Evolutionary conservation across 2,797 vertebrate genomes (phyloP), one percentile per base, ranked within the genome.

Genomic region (Phrynocephalus vlangalii): DNA sequence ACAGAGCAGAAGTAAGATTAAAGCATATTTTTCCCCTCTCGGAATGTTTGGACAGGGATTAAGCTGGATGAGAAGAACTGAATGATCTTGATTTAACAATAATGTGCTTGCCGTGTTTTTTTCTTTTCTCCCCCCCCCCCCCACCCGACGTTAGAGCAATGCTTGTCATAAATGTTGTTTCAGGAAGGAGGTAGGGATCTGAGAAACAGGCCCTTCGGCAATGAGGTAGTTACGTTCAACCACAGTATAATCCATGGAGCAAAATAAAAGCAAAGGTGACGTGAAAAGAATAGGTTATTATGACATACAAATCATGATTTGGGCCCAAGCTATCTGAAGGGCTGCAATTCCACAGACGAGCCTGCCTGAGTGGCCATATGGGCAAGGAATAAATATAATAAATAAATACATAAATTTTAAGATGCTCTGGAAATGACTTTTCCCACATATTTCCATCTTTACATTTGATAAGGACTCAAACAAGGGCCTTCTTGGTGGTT

Each of bases 21-120:
- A 94, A 95, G 95, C 95, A 94, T 94, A 94, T 88, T 94, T 95
- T 92, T 89, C 88, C 83, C 52, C 9, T 92, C 67, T 85, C 70
- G 84, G 89, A 91, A 93, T 95, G 87, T 95, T 95, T 95, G 92
- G 68, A 91, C 33, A 94, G 92, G 90, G 89, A 94, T 95, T 94
- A 95, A 92, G 87, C 86, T 90, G 90, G 92, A 95, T 93, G 90
- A 87, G 90, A 90, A 86, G 90, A 90, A 89, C 91, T 94, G 91
- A 93, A 92, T 95, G 89, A 93, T 94, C 93, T 90, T 91, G 38
- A 83, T 93, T 94, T 87, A 88, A 93, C 93, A 94, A 95, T 92
- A 92, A 91, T 92, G 89, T 93, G 73, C 88, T 94, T 95, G 93
- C 87, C 89, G 18, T 63, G 60, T 63, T 82, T 72, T 82, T 72